Evolutionary conservation across 1,140 invertebrate species (phyloP), one percentile per base, ranked within the genome.

Genomic region (Chrysopa pallens): DNA sequence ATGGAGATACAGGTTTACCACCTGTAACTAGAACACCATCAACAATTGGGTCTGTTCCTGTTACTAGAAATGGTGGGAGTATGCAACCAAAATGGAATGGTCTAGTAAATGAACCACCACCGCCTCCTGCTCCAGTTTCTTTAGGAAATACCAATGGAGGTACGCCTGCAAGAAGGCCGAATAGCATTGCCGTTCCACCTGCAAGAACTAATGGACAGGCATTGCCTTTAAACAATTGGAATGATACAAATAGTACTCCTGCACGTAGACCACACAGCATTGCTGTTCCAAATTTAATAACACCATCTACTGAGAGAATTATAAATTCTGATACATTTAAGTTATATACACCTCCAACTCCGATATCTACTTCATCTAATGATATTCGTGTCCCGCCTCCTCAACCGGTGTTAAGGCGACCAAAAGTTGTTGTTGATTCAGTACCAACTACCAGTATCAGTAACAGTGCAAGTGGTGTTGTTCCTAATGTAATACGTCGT

Each of bases 341-440:
- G 33, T 58, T 68, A 29, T 72, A 72, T 53, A 69, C 64, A 13
- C 70, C 70, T 45, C 68, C 70, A 46, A 62, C 64, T 12, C 67
- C 68, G 42, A 64, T 66, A 46, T 54, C 60, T 41, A 59, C 65
- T 51, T 57, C 63, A 5, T 23, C 17, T 23, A 37, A 27, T 45
- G 31, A 23, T 12, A n/a, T n/a, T 36, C 57, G 11, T 5, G 17
- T 28, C 6, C 11, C 17, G 14, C 40, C 40, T 41, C 28, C 9
- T 11, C 40, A 14, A 14, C 40, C 17, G 52, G 58, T 27, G 49
- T 36, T n/a, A 6, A 33, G 61, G 31, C 46, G 61, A 27, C 61
- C 61, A 9, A 63, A 62, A 51, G 64, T 62, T 59, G 69, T 66
- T 27, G 63, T 62, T 49, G 60, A 58, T 40, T 61, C 61, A 56